phyloP scores from a whole-genome alignment of 2,888 invertebrate species.

The Serrognathus titanus region DNA sequence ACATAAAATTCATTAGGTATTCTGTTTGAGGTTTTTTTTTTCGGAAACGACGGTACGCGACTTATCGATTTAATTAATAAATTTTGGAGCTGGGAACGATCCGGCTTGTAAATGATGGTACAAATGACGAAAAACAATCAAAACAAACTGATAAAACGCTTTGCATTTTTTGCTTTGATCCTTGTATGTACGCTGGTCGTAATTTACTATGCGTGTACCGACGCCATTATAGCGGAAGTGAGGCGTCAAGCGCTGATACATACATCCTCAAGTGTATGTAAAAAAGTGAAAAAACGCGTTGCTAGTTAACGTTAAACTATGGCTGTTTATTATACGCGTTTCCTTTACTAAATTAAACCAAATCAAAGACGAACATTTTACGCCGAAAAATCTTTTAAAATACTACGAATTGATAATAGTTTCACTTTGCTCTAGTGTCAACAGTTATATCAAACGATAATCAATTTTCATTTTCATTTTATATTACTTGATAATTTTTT shows the following conservation, averaged over 20 bases:
- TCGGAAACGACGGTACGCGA: too few species aligned
- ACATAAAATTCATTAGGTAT: too few species aligned
- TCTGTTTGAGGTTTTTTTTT: too few species aligned
- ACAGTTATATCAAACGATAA: too few species aligned
- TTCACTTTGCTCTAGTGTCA: too few species aligned
- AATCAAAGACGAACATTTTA: too few species aligned
- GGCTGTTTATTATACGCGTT: too few species aligned
- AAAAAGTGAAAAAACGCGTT: neutral
- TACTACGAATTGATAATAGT: too few species aligned
- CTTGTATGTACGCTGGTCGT: neutral
- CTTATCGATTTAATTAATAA: neutral
- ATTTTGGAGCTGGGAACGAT: neutral
- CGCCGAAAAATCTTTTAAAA: too few species aligned
- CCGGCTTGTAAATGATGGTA: neutral
- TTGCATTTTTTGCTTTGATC: neutral
- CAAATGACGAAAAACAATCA: neutral
- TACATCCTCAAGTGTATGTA: neutral
- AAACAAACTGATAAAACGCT: neutral
- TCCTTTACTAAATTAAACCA: too few species aligned
- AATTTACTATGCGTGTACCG: neutral
- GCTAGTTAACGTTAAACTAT: neutral
- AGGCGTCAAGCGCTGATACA: conserved; percentile 1
- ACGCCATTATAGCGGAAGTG: conserved; percentile 1
- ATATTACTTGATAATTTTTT: too few species aligned
- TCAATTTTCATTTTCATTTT: too few species aligned